Evolutionary conservation across 2,888 invertebrate genomes (phyloP).

Genomic region (Ametastegia equiseti): DNA sequence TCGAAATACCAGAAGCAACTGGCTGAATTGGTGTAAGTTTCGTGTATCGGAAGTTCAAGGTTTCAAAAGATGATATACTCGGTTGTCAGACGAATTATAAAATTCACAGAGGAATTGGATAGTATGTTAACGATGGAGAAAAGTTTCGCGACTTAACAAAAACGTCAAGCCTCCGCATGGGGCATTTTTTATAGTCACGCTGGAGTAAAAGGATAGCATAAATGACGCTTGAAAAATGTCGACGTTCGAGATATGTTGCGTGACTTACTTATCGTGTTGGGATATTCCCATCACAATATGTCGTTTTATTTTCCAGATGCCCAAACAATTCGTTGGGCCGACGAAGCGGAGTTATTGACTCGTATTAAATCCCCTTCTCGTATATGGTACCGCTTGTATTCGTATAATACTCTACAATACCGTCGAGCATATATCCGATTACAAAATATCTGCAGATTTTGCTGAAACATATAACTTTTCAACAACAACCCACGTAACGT

Average conservation of each 20-base stretch:
- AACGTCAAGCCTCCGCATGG: not conserved
- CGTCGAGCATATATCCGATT: slow-evolving; percentile 60
- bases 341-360: slow-evolving; percentile 63
- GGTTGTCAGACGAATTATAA: no score
- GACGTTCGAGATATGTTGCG: slow-evolving; percentile 15
- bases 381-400: slow-evolving; percentile 64
- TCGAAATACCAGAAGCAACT: not conserved
- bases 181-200: slow-evolving; percentile 2
- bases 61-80: no score
- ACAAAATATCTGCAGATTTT: slow-evolving; percentile 64
- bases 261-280: slow-evolving; percentile 28
- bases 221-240: slow-evolving; percentile 25
- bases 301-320: slow-evolving; percentile 50
- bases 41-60: not conserved
- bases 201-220: slow-evolving; percentile 14
- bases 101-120: not conserved
- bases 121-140: not conserved
- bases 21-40: not conserved
- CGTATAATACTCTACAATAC: slow-evolving; percentile 65
- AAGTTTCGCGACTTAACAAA: not conserved
- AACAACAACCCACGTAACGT: not conserved
- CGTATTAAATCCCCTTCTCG: slow-evolving; percentile 64
- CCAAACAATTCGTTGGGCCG: slow-evolving; percentile 49
- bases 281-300: slow-evolving; percentile 25
- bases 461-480: slow-evolving; percentile 39